phyloP scores from a whole-genome alignment of 1,140 invertebrate species.

The Whitmania pigra region DNA sequence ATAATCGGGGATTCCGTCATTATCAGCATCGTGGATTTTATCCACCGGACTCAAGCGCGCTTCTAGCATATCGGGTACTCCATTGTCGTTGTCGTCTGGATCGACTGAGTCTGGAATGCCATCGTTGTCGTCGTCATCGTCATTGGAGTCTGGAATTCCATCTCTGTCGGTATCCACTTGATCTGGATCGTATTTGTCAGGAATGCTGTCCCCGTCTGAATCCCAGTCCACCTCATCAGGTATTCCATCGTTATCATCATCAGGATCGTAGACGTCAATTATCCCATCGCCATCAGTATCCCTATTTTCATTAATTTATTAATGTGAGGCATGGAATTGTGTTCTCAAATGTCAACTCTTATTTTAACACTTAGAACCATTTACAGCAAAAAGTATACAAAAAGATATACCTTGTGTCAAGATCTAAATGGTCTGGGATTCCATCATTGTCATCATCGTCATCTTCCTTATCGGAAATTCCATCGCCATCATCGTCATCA shows the following conservation, averaged over 20 bases:
- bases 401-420: slow-evolving; percentile 2
- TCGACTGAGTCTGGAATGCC: slow-evolving; percentile 15
- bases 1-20: slow-evolving; percentile 19
- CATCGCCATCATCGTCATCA: slow-evolving; percentile 18
- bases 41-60: not conserved
- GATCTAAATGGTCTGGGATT: slow-evolving; percentile 1
- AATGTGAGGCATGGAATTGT: not conserved
- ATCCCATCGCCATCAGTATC: slow-evolving; percentile 16
- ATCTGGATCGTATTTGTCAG: slow-evolving; percentile 11
- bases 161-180: slow-evolving; percentile 12
- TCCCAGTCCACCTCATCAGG: slow-evolving; percentile 11
- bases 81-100: slow-evolving; percentile 19
- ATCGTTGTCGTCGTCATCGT: slow-evolving; percentile 19
- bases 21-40: slow-evolving; percentile 4
- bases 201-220: slow-evolving; percentile 17
- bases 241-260: slow-evolving; percentile 20
- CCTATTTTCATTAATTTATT: not conserved
- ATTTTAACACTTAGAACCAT: too few species aligned
- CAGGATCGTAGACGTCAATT: slow-evolving; percentile 4
- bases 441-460: slow-evolving; percentile 13
- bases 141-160: slow-evolving; percentile 16
- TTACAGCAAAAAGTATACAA: too few species aligned
- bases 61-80: slow-evolving; percentile 17
- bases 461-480: slow-evolving; percentile 15
- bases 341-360: too few species aligned